Percentiles rank a stretch among this genome's conserved stretches.
These are phyloP conservation scores for Phoronis australis DNA, from an alignment of 2,888 invertebrate species.

Conservation along the genomic window DNA sequence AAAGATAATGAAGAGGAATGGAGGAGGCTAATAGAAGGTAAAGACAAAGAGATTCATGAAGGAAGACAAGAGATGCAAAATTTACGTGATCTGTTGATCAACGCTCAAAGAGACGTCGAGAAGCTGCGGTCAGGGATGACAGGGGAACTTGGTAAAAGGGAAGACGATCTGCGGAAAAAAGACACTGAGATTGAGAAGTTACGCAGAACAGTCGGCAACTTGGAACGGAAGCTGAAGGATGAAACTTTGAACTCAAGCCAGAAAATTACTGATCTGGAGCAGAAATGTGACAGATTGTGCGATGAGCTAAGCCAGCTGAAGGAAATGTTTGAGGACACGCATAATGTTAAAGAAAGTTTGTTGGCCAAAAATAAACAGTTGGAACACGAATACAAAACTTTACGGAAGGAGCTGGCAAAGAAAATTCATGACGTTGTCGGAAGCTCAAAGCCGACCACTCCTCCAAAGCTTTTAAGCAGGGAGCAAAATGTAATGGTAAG, in stretches of 20 bases:
- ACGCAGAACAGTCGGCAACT: slow-evolving; percentile 19
- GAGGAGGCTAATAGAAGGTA: slow-evolving; percentile 21
- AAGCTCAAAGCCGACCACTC: not conserved
- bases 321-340: slow-evolving; percentile 29
- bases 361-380: slow-evolving; percentile 30
- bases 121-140: slow-evolving; percentile 30
- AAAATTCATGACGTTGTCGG: slow-evolving; percentile 27
- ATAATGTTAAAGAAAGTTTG: slow-evolving; percentile 29
- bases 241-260: slow-evolving; percentile 22
- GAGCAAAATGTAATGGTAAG: too few relatives aligned
- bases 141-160: slow-evolving; percentile 26
- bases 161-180: slow-evolving; percentile 26
- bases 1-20: slow-evolving; percentile 25
- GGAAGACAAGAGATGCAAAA: slow-evolving; percentile 39
- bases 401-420: slow-evolving; percentile 34
- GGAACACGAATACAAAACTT: slow-evolving; percentile 34
- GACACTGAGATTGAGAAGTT: slow-evolving; percentile 31
- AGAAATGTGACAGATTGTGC: slow-evolving; percentile 28
- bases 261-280: slow-evolving; percentile 26
- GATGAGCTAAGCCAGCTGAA: slow-evolving; percentile 32
- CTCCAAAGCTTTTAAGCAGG: too few relatives aligned
- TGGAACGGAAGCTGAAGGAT: slow-evolving; percentile 31
- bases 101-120: slow-evolving; percentile 44
- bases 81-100: slow-evolving; percentile 39
- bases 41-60: slow-evolving; percentile 31